phyloP scores from a whole-genome alignment of 2,888 invertebrate genomes.

The Drosophila paranaensis region DNA sequence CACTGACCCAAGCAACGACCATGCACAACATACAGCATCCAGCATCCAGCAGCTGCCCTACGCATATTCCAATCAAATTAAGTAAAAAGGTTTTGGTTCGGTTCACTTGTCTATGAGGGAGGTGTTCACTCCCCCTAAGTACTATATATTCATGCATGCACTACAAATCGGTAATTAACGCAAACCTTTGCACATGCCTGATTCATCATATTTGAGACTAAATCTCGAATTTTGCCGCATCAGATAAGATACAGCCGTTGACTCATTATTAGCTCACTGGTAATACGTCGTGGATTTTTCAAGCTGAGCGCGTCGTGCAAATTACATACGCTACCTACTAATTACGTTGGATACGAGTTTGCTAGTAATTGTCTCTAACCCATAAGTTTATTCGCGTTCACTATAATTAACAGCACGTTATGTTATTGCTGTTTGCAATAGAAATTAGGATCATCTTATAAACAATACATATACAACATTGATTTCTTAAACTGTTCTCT shows the following conservation, averaged over 20 bases:
- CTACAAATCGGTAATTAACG: slow-evolving; percentile 33
- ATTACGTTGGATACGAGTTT: slow-evolving; percentile 6
- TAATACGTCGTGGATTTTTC: neutral
- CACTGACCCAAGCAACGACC: slow-evolving; percentile 29
- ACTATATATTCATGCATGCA: neutral
- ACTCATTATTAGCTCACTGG: slow-evolving; percentile 11
- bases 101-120: slow-evolving; percentile 4
- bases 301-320: neutral
- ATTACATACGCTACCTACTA: neutral
- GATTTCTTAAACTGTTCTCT: neutral
- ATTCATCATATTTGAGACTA: neutral
- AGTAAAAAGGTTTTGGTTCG: slow-evolving; percentile 70
- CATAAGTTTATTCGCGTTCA: neutral
- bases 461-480: neutral
- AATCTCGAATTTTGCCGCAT: neutral
- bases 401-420: slow-evolving; percentile 1
- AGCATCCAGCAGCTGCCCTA: slow-evolving; percentile 21
- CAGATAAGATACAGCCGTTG: slow-evolving; percentile 14
- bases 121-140: neutral
- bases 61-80: slow-evolving; percentile 79
- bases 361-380: neutral
- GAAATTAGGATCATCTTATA: neutral
- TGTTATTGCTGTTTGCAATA: neutral
- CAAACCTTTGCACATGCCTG: neutral
- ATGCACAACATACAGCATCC: slow-evolving; percentile 14